A percentile compares a stretch with the other conserved stretches of the same genome.
These are phyloP conservation scores for Dipus sagitta DNA, from an alignment of 2,797 vertebrate genomes.

Conservation along the genomic window DNA sequence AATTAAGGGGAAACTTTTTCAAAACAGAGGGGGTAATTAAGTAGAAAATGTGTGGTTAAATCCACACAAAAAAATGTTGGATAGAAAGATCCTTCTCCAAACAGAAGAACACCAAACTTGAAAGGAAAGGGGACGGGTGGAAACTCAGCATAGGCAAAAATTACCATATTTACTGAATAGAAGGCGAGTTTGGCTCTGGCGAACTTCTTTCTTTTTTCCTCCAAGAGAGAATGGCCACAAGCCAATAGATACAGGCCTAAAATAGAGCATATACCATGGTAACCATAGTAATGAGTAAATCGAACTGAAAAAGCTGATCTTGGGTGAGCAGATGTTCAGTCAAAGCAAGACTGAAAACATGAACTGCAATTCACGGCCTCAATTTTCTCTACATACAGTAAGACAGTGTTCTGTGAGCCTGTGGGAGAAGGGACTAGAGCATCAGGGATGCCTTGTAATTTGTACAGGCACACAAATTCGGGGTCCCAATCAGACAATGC, in stretches of 20 bases:
- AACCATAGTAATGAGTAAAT: conserved; percentile 83
- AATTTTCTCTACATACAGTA: conserved; percentile 75
- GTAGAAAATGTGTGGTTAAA: conserved; percentile 84
- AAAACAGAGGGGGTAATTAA: conserved; percentile 83
- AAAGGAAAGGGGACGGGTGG: conserved; percentile 79
- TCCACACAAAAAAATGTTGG: conserved; percentile 80
- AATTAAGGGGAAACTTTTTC: conserved; percentile 82
- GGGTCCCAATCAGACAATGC: not conserved
- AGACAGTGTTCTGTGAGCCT: conserved; percentile 77
- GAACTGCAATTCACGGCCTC: conserved; percentile 77
- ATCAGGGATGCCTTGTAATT: not conserved
- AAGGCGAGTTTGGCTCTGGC: conserved; percentile 78
- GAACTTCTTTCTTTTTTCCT: conserved; percentile 75
- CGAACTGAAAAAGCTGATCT: conserved; percentile 78
- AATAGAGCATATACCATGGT: conserved; percentile 83
- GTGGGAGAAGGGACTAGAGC: conserved; percentile 42
- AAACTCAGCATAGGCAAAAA: conserved; percentile 79
- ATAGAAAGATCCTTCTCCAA: conserved; percentile 75
- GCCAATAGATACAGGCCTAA: conserved; percentile 82
- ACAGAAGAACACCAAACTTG: conserved; percentile 80
- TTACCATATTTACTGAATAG: conserved; percentile 85
- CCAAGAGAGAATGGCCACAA: conserved; percentile 79
- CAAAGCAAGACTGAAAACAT: conserved; percentile 81
- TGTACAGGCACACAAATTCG: not conserved
- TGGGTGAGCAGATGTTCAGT: conserved; percentile 83